Conservation (phyloP, 2,888 invertebrate species). For the Athalia cordata region DNA sequence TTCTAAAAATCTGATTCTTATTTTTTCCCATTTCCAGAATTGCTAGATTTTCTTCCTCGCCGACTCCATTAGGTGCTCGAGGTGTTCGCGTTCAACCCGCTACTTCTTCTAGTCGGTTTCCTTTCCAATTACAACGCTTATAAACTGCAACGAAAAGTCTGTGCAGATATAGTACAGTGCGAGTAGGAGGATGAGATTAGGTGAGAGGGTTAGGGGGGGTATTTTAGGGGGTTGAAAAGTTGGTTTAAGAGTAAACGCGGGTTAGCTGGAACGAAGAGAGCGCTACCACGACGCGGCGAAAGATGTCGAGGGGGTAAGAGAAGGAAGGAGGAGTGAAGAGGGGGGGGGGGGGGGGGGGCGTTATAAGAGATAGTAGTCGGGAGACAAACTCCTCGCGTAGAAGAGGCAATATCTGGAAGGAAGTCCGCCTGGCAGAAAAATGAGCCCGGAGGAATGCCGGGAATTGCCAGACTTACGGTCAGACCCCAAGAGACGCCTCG, state of each 20-base stretch:
- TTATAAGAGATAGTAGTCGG: conserved; percentile 3
- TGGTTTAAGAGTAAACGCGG: neutral
- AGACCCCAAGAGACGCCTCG: conserved; percentile 34
- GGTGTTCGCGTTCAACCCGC: neutral
- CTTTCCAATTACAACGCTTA: conserved; percentile 21
- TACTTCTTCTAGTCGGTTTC: neutral
- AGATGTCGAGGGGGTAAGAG: neutral
- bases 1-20: no score
- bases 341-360: conserved; percentile 18
- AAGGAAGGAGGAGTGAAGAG: neutral
- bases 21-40: no score
- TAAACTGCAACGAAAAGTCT: neutral
- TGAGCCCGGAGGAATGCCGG: conserved; percentile 45
- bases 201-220: no score
- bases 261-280: neutral
- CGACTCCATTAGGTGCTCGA: neutral
- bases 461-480: conserved; percentile 45
- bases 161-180: conserved; percentile 1
- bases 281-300: neutral
- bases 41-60: neutral
- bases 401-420: conserved; percentile 42
- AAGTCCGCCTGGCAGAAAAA: conserved; percentile 43
- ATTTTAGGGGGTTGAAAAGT: neutral
- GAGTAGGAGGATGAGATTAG: neutral
- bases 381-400: conserved; percentile 38